Conservation (phyloP, 2,113 vertebrate species). For the rabbit (Oryctolagus cuniculus) region mOryCun1.1 NC_091436.1:108764001-108764500, state of each 20-base stretch:
- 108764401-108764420: conserved; percentile 63
- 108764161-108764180: not conserved
- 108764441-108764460: conserved; percentile 74
- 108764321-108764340: conserved; percentile 39
- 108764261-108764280: not conserved
- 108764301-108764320: conserved; percentile 22
- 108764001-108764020: not conserved
- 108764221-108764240: not conserved
- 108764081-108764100: not conserved
- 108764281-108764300: conserved; percentile 27
- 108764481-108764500: conserved; percentile 69
- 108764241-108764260: conserved; percentile 15
- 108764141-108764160: not conserved
- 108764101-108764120: no score
- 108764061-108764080: not conserved
- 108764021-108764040: not conserved
- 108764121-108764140: no score
- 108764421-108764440: conserved; percentile 78
- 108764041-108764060: not conserved
- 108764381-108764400: not conserved
- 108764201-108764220: not conserved
- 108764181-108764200: not conserved
- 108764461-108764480: conserved; percentile 70
- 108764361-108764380: not conserved
- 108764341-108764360: conserved; percentile 44